Evolutionary conservation across 2,113 vertebrate genomes (phyloP), one percentile per base, ranked within the genome.

Genomic region (Gobio gobio): DNA sequence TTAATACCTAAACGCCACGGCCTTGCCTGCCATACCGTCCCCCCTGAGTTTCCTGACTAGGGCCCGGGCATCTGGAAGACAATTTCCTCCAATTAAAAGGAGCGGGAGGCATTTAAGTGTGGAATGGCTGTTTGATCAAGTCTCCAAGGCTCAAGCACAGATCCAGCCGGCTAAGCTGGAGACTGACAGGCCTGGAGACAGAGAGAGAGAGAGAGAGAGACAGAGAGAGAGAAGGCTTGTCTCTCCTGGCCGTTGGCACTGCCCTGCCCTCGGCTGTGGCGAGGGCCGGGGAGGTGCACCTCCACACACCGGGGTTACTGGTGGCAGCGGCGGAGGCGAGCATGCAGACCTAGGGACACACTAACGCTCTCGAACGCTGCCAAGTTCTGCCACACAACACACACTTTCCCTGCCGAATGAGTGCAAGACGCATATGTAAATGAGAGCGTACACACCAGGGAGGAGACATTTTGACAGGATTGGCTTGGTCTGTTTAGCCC

Each of bases 11-110:
- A 91, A 90, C 77, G 87, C 73, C 82, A 58, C 51, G 84, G 84
- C 84, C 84, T 88, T 78, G 84, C 82, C 80, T 89, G 83, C 87
- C 86, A 86, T 73, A 85, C 78, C 40, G 83, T 79, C 82, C 89
- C 74, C 78, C 75, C 12, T 82, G 79, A 88, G 85, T 78, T 78
- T 73, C 78, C 77, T 86, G 85, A 83, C 87, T 82, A 84, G 83
- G 83, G 81, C 78, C 87, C 47, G 81, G 88, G 88, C 89, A 90
- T 90, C 91, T 89, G 87, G 87, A 90, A 90, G 84, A 92, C 88
- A 89, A 90, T 91, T 91, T 90, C 83, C 86, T 83, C 89, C 90
- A 90, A 90, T 91, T 91, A 90, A 91, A 90, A 89, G 83, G 83
- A 86, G 83, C 77, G 87, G 84, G 89, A 91, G 87, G 85, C 87